Conservation (phyloP, 2,888 invertebrate species). For the Platycheirus rosarum region DNA sequence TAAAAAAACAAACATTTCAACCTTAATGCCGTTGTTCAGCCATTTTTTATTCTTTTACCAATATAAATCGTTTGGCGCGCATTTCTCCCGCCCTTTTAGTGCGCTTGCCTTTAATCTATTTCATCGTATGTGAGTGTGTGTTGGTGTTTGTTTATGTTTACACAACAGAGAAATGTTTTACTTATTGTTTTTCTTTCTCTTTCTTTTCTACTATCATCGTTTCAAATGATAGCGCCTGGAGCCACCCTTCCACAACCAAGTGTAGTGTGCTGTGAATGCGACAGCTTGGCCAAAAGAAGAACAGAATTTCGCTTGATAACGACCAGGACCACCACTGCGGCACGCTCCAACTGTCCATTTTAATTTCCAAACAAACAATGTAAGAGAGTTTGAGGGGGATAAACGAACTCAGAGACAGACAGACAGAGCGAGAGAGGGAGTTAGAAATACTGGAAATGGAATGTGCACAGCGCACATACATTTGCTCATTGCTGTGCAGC, state of each 20-base stretch:
- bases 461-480: constrained; percentile 61
- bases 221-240: constrained; percentile 38
- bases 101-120: constrained; percentile 52
- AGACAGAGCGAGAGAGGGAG: not conserved
- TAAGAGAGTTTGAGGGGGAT: too few species aligned
- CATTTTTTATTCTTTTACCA: constrained; percentile 47
- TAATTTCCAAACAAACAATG: constrained; percentile 45
- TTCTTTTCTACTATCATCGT: constrained; percentile 20
- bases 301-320: constrained; percentile 3
- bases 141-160: constrained; percentile 18
- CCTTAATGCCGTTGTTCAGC: constrained; percentile 1
- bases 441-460: not conserved
- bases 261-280: not conserved
- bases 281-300: constrained; percentile 24
- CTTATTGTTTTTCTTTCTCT: constrained; percentile 40
- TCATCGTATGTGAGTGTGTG: not conserved
- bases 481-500: constrained; percentile 9
- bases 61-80: constrained; percentile 75
- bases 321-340: not conserved
- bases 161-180: constrained; percentile 36
- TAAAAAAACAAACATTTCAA: constrained; percentile 12
- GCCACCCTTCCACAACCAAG: constrained; percentile 29
- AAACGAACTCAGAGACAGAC: not conserved
- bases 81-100: constrained; percentile 76
- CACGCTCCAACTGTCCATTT: constrained; percentile 25